Conservation (phyloP, 2,797 vertebrate genomes). For the Dromococcyx pavoninus region DNA sequence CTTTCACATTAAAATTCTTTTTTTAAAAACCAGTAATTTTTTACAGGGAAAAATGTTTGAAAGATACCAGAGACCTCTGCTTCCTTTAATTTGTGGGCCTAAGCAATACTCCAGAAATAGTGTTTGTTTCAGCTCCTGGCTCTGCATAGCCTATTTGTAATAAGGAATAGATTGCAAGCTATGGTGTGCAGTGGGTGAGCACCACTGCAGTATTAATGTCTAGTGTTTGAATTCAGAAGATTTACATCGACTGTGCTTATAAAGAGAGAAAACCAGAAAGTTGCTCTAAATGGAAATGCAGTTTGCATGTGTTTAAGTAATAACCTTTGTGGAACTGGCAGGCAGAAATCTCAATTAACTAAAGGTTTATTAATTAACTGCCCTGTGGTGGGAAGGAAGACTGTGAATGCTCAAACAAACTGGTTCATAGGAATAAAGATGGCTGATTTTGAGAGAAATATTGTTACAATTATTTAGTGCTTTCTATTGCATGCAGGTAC, state of each 20-base stretch:
- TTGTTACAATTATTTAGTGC: background rate
- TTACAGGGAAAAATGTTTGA: background rate
- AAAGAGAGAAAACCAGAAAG: conserved; percentile 15
- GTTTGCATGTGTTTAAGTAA: conserved; percentile 66
- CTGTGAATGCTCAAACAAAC: background rate
- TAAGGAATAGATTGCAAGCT: background rate
- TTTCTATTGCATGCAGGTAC: background rate
- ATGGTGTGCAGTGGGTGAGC: background rate
- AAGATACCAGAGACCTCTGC: background rate
- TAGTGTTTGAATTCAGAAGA: conserved; percentile 3
- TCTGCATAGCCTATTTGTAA: background rate
- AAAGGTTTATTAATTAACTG: conserved; percentile 71
- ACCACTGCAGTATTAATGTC: background rate
- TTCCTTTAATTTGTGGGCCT: background rate
- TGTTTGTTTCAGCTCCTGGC: background rate
- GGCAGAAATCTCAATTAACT: conserved; percentile 70
- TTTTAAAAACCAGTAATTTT: background rate
- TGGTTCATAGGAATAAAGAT: background rate
- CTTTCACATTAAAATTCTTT: background rate
- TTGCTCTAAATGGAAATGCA: conserved; percentile 56
- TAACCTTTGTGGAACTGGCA: conserved; percentile 59
- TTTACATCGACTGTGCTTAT: conserved; percentile 16
- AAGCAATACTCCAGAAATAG: background rate
- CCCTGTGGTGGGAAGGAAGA: conserved; percentile 27
- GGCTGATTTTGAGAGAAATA: background rate